Evolutionary conservation across 2,113 vertebrate species (phyloP), one percentile per base, ranked within the genome.

Genomic region (Microtus pennsylvanicus): DNA sequence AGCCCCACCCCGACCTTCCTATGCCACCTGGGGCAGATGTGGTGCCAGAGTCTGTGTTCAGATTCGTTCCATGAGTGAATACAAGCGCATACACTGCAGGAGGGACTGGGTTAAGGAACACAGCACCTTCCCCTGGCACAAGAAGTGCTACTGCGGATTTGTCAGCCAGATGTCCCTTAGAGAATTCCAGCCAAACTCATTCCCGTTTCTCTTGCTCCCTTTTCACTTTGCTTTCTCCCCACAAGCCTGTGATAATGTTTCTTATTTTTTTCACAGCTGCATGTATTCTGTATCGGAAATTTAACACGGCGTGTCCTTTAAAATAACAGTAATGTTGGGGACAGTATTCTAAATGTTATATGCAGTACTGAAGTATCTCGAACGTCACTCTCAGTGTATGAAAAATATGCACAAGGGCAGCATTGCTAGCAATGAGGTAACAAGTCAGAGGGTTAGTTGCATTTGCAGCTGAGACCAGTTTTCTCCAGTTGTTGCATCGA

Each of bases 51-150:
- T 45, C 63, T 67, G 38, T 47, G 61, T 47, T 47, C 42, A 22
- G 4, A 67, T 47, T 33, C 33, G 28, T 67, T 67, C 83, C 61
- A 45, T 86, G 63, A 67, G 47, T 12, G 83, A 45, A 33, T 14
- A 45, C 11, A 19, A 45, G 35, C 1, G 3, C 30, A 8, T 0
- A 33, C 17, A 65, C 42, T 47, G 0, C 38, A 3, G n/a, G 21
- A 38, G 21, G 0, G 9, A 38, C 21, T 3, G 16, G 42, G 21
- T 33, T 65, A 7, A 21, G 9, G 61, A 47, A 21, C 28, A n/a
- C 38, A 35, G 85, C 45, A 4, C 45, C 52, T 52, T 52, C 14
- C 85, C 67, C 50, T 38, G 19, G 38, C 61, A 12, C 26, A 65
- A 13, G 42, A 33, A 65, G 61, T 26, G 4, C 38, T 12, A 17